Evolutionary conservation across 37 sponge, comb jelly and placozoan species (phyloP), one percentile per base, ranked within the genome.

Genomic region (Aplysina aerophoba): DNA sequence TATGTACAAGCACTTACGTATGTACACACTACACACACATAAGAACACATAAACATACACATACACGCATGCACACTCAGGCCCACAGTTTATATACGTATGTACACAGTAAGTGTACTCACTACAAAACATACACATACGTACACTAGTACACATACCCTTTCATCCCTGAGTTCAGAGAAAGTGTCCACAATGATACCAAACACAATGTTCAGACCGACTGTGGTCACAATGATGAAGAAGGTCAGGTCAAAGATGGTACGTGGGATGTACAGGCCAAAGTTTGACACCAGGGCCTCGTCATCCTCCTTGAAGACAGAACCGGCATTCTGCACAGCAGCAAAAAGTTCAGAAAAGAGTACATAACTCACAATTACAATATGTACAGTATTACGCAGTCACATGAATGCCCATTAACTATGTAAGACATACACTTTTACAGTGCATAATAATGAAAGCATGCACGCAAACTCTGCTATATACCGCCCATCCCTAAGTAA

Each of bases 121-220:
- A 57, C 17, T 57, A 17, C 17, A 57, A 57, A 17, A 57, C 59
- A 62, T 14, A 62, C 63, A 35, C 14, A 67, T 25, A 67, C n/a
- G n/a, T n/a, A n/a, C n/a, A n/a, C n/a, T n/a, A n/a, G n/a, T n/a
- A n/a, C n/a, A 75, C 78, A 40, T 24, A 90, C 91, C 84, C 88
- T 92, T 44, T 92, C 93, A 74, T 90, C 90, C 65, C 93, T 84
- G 41, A 96, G 87, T 59, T 93, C 94, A 57, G 94, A 93, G 89
- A 96, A 96, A 0, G 96, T 91, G 54, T 96, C 96, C 31, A 96
- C 92, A 65, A 96, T 96, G 67, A 96, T 93, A 88, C 96, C 96
- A 91, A 93, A 96, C 54, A 96, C 91, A 36, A 96, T 88, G 80
- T 91, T 91, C 87, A 96, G 88, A 33, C 92, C 96, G 81, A 96